Base-by-base conservation (phyloP, 1,140 invertebrate genomes). In the Lordiphosa clarofinis region DNA sequence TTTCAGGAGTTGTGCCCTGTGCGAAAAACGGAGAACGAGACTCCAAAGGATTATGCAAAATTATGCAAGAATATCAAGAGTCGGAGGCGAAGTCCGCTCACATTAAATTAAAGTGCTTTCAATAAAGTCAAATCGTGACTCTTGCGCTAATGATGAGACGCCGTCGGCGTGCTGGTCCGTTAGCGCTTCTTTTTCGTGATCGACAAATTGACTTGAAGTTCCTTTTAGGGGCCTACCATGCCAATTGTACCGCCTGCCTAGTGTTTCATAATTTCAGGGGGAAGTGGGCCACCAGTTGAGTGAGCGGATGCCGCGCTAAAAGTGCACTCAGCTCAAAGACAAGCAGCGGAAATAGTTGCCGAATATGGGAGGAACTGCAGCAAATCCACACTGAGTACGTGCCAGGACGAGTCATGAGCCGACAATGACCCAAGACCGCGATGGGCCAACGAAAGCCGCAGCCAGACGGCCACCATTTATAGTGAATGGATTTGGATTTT, bases 41-140 rank as follows among this genome's bases (percentile, higher is more conserved):
- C 46, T 59, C 59, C 67, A 82, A 84, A 73, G 79, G 78, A 84
- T 84, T 84, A 84, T 86, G 78, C 69, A 73, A 84, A 84, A 86
- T 84, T 78, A 84, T 82, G 72, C 63, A 64, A 65, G 71, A 75
- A 53, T 49, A 57, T 39, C 28, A 24, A 21, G 43, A 38, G 43
- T 40, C 13, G 57, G 49, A 66, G 54, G 67, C 68, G 70, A 78
- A 82, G 75, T 73, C 78, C 73, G 70, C 73, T 73, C 79, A 78
- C 73, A 84, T 84, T 84, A 84, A 84, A 84, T 78, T 84, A 72
- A 84, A 84, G 79, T 84, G 79, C 78, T 84, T 84, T 86, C 78
- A 70, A 84, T 84, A 86, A 84, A 78, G 79, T 84, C 79, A 61
- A 84, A 84, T 86, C 78, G 78, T 84, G 78, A 84, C 78, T 84